Conservation (phyloP, 2,113 vertebrate species). For the Speoplatyrhinus poulsoni region DNA sequence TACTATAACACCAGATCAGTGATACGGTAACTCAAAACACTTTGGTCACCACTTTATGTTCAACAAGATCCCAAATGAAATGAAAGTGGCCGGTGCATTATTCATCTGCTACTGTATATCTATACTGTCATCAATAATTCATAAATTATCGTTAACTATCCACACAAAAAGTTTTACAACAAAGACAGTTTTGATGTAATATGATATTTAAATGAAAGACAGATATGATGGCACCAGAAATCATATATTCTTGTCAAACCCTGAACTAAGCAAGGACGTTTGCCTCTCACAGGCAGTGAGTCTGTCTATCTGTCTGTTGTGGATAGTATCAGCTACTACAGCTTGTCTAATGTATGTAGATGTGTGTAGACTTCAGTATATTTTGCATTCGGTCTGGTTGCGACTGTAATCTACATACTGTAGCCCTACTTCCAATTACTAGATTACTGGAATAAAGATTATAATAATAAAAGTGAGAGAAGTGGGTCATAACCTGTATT, state of each 20-base stretch:
- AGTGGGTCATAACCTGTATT: slow-evolving; percentile 6
- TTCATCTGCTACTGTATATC: slow-evolving; percentile 44
- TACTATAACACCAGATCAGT: slow-evolving; percentile 8
- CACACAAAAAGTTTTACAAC: slow-evolving; percentile 30
- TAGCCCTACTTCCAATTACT: too few species aligned
- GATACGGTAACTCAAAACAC: slow-evolving; percentile 8
- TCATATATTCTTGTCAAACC: slow-evolving; percentile 42
- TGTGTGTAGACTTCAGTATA: too few species aligned
- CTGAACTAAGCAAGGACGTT: background rate
- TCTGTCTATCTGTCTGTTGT: background rate
- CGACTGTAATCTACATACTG: too few species aligned
- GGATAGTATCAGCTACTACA: background rate
- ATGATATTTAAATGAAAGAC: slow-evolving; percentile 32
- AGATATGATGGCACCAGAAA: slow-evolving; percentile 38
- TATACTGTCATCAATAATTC: slow-evolving; percentile 62
- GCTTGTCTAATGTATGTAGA: too few species aligned
- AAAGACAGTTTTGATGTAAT: slow-evolving; percentile 25
- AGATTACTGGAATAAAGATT: background rate
- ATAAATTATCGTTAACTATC: slow-evolving; percentile 46
- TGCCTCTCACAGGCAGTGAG: background rate
- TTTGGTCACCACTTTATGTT: slow-evolving; percentile 26
- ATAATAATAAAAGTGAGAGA: slow-evolving; percentile 1
- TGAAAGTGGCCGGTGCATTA: slow-evolving; percentile 55
- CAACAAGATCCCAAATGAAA: slow-evolving; percentile 35
- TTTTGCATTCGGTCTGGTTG: too few species aligned